phyloP scores from a whole-genome alignment of 1,140 invertebrate species.

The Drosophila seguyi region DNA sequence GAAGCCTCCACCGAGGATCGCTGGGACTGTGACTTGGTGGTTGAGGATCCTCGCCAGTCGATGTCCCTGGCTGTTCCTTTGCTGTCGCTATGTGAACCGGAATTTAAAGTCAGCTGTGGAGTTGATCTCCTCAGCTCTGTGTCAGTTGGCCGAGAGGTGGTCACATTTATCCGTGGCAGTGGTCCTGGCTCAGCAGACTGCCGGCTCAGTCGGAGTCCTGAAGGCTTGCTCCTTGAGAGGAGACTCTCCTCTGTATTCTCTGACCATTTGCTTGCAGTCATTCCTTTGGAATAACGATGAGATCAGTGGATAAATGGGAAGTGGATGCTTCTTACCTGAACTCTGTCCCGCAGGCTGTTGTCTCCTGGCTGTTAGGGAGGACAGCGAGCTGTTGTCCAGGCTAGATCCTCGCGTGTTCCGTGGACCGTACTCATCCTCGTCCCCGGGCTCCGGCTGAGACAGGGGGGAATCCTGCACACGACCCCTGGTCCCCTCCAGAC shows the following conservation, averaged over 20 bases:
- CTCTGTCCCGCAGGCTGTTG: not conserved
- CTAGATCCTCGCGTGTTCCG: not conserved
- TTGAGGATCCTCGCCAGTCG: not conserved
- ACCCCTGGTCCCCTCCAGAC: not conserved
- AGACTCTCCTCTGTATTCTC: not conserved
- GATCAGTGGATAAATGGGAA: not conserved
- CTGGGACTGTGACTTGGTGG: not conserved
- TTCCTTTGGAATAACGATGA: not conserved
- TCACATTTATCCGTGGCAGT: too few relatives aligned
- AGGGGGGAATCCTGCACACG: not conserved
- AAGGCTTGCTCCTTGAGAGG: not conserved
- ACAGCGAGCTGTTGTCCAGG: constrained; percentile 1
- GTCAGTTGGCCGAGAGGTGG: not conserved
- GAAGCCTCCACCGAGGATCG: not conserved
- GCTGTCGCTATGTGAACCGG: not conserved
- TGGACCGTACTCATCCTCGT: not conserved
- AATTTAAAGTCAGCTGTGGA: not conserved
- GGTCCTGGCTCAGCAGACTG: not conserved
- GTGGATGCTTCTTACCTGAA: not conserved
- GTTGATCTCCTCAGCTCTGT: not conserved
- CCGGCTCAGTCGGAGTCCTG: not conserved
- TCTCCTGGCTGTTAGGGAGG: not conserved
- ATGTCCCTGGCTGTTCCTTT: not conserved
- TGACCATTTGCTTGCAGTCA: not conserved
- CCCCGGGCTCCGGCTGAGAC: not conserved